These are phyloP conservation scores for Nycticorax nycticorax DNA, from an alignment of 2,113 vertebrate species.

Conservation along the genomic window DNA sequence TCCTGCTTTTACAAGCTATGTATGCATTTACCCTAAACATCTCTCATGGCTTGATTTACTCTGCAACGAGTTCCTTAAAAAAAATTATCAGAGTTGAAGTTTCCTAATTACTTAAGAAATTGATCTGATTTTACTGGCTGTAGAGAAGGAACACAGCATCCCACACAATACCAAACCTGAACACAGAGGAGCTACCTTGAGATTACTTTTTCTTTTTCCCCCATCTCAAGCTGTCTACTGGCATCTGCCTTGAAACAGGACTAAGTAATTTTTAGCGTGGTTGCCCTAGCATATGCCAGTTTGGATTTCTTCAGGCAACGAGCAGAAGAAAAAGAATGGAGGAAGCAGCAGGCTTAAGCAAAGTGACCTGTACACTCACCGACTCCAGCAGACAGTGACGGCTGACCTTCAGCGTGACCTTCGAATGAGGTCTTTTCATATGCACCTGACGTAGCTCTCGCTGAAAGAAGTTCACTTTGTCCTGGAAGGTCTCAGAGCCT, in stretches of 20 bases:
- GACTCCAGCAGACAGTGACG: constrained; percentile 90
- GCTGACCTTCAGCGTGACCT: constrained; percentile 92
- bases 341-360: neutral
- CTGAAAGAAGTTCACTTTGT: constrained; percentile 98
- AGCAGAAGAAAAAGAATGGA: neutral
- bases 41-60: neutral
- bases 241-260: neutral
- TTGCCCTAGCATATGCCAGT: neutral
- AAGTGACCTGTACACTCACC: constrained; percentile 69
- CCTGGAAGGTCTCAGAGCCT: constrained; percentile 98
- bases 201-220: neutral
- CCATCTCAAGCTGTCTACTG: neutral
- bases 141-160: neutral
- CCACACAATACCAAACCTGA: neutral
- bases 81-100: neutral
- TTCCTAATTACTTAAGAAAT: neutral
- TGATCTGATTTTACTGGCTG: neutral
- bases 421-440: constrained; percentile 91
- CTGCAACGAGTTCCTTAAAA: neutral
- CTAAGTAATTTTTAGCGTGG: neutral
- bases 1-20: neutral
- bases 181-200: neutral
- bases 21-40: neutral
- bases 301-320: neutral
- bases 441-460: constrained; percentile 94